Base-by-base conservation (phyloP, 2,888 invertebrate genomes). In the Yponomeuta malinellus region DNA sequence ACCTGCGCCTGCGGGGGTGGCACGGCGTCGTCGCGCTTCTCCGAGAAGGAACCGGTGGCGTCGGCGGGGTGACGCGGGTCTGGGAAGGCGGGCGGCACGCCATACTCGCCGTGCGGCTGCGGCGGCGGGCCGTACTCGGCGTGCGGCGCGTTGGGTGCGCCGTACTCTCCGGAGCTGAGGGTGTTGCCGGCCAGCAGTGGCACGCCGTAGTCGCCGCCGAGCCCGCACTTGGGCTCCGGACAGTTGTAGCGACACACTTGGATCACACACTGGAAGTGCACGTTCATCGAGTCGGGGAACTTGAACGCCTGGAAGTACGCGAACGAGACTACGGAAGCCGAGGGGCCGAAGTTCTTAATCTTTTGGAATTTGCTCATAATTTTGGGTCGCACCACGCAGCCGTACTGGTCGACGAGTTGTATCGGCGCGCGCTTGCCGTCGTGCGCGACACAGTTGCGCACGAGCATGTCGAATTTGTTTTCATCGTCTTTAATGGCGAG, bases 251-350 rank as follows among this genome's bases (percentile, higher is more conserved):
- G 94, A 81, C 98, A 98, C 4, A 98, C 98, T 93, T 98, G 98
- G 77, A 98, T 98, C 66, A 98, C 97, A 84, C 98, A 98, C 86
- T 98, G 98, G 96, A 98, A 98, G 93, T 98, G 98, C 3, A 98
- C 98, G 84, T 98, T 98, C 98, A 98, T 98, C 12, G 97, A 97
- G 85, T 98, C 98, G 1, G 98, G 98, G 95, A 98, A 98, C 88
- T 98, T 98, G 93, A 98, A 98, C 8, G 98, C 98, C 90, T 98
- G 98, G 96, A 98, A 98, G 90, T 98, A 97, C 15, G 98, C 98
- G 83, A 98, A 98, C 71, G 97, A 97, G 23, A 98, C 97, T 4
- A 98, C 98, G 0, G 97, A 97, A 5, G 98, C 98, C 37, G 97
- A 97, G 0, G 97, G 97, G 1, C 98, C 98, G 80, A 98, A 98